These are phyloP conservation scores for Apamea monoglypha DNA, from an alignment of 2,888 invertebrate species.

Conservation along the genomic window DNA sequence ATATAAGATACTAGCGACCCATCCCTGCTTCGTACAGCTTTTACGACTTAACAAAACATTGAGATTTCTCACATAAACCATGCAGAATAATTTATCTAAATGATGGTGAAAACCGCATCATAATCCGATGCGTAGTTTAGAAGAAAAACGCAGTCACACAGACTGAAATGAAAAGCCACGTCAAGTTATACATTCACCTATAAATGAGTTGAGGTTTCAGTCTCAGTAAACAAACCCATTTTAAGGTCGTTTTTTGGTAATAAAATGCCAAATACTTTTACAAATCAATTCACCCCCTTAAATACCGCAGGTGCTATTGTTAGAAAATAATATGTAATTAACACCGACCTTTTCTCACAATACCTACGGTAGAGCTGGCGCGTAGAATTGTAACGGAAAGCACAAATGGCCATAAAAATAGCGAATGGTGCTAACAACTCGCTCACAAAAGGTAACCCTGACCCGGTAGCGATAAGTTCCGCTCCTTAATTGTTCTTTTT, in stretches of 20 bases:
- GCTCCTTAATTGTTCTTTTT: slow-evolving; percentile 61
- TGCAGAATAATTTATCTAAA: not conserved
- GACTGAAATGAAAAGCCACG: not conserved
- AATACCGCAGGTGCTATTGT: slow-evolving; percentile 21
- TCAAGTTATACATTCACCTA: not conserved
- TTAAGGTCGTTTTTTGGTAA: not conserved
- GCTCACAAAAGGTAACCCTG: slow-evolving; percentile 63
- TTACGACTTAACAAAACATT: not conserved
- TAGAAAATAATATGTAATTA: slow-evolving; percentile 35
- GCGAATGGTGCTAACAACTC: slow-evolving; percentile 47
- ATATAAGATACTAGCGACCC: not conserved
- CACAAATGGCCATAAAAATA: slow-evolving; percentile 61
- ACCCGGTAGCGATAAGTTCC: slow-evolving; percentile 61
- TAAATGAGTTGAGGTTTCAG: no score
- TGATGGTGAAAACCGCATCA: not conserved
- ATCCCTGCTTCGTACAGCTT: not conserved
- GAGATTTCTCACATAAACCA: no score
- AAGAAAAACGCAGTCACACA: not conserved
- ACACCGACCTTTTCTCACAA: slow-evolving; percentile 16
- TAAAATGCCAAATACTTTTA: not conserved
- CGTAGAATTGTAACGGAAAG: slow-evolving; percentile 50
- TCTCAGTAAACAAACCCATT: not conserved
- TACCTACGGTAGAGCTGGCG: slow-evolving; percentile 10
- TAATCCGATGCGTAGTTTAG: not conserved
- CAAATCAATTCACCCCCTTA: slow-evolving; percentile 20